These are phyloP conservation scores for Collichthys lucidus DNA, from an alignment of 2,113 vertebrate genomes.

Conservation along the genomic window DNA sequence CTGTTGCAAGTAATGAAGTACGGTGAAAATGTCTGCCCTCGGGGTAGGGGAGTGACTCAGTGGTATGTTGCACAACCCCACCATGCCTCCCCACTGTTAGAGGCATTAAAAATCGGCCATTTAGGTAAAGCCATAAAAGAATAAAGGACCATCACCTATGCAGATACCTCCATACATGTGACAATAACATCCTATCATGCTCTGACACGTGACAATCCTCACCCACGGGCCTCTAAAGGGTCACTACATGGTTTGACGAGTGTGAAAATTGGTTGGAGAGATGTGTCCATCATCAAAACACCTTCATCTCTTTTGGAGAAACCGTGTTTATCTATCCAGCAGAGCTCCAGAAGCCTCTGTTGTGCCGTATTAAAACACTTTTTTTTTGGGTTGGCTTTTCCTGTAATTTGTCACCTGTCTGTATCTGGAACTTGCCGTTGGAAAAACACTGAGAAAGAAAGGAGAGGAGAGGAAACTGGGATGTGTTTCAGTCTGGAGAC, in stretches of 20 bases:
- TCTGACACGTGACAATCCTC: neutral
- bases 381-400: too few species aligned
- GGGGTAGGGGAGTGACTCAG: conserved; percentile 55
- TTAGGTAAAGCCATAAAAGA: neutral
- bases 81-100: neutral
- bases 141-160: neutral
- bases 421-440: too few species aligned
- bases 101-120: neutral
- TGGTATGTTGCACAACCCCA: conserved; percentile 60
- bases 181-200: conserved; percentile 1
- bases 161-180: conserved; percentile 6
- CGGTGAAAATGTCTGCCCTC: conserved; percentile 66
- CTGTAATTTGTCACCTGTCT: too few species aligned
- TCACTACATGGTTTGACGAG: neutral
- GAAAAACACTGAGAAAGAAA: neutral
- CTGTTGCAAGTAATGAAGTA: conserved; percentile 54
- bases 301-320: neutral
- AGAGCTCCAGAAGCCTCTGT: too few species aligned
- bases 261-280: neutral
- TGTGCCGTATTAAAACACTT: too few species aligned
- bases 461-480: neutral
- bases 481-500: neutral
- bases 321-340: neutral
- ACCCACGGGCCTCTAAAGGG: neutral
- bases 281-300: neutral